Evolutionary conservation across 92 coral and sea anemone genomes (phyloP).

Genomic region (Blastomussa wellsi): DNA sequence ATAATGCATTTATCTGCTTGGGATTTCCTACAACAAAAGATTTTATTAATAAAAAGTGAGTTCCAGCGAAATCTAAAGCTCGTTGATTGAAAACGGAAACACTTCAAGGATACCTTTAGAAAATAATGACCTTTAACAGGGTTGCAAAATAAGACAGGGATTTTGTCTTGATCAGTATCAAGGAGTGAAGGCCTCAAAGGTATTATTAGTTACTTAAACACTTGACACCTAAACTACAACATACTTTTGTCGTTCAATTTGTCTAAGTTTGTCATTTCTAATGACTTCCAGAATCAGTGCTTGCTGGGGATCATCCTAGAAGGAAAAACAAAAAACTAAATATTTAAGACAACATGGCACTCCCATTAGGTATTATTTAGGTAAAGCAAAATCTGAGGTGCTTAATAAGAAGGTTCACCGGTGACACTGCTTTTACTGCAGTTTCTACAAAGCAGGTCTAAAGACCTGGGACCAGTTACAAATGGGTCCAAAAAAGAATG

Average conservation of each 20-base stretch:
- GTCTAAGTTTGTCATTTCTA: conserved; percentile 91
- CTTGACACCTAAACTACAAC: neutral
- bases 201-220: too few species aligned
- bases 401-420: too few species aligned
- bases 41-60: neutral
- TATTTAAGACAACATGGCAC: neutral
- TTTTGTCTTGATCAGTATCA: too few species aligned
- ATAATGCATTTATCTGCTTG: conserved; percentile 94
- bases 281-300: conserved; percentile 86
- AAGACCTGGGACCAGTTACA: too few species aligned
- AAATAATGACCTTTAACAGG: too few species aligned
- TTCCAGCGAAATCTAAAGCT: neutral
- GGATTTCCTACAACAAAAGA: conserved; percentile 77
- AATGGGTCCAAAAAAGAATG: too few species aligned
- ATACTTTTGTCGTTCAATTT: conserved; percentile 87
- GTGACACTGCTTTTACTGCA: too few species aligned
- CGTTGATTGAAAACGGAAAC: neutral
- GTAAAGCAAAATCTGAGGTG: neutral
- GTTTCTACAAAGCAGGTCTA: too few species aligned
- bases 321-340: neutral
- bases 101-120: too few species aligned
- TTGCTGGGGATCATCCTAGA: conserved; percentile 94
- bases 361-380: neutral
- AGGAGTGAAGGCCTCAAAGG: too few species aligned
- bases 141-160: too few species aligned